These are phyloP conservation scores for Denticeps clupeoides DNA, from an alignment of 2,797 vertebrate genomes.

Conservation along the genomic window DNA sequence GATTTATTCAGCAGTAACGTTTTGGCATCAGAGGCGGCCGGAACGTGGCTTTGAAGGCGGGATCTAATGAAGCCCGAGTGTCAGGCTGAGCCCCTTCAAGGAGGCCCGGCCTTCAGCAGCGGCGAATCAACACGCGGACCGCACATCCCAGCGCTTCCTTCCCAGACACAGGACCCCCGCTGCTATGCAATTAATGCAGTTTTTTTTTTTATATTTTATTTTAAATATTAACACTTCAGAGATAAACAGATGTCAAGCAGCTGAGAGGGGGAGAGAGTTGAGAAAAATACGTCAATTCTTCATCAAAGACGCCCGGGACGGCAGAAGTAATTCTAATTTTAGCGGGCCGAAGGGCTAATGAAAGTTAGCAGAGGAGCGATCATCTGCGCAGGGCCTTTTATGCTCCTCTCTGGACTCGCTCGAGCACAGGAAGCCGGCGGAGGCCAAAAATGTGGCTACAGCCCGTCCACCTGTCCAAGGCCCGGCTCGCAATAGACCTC, in stretches of 20 bases:
- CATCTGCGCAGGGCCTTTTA: slow-evolving; percentile 23
- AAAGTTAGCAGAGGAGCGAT: slow-evolving; percentile 24
- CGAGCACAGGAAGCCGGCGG: neutral
- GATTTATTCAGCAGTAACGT: no score
- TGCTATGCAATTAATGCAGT: slow-evolving; percentile 28
- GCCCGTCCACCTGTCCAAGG: no score
- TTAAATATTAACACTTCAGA: slow-evolving; percentile 28
- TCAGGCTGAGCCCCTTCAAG: neutral
- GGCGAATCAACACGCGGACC: slow-evolving; percentile 24
- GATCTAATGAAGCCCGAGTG: no score
- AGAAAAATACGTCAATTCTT: slow-evolving; percentile 21
- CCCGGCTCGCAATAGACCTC: no score
- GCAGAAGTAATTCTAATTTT: slow-evolving; percentile 34
- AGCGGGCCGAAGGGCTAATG: slow-evolving; percentile 29
- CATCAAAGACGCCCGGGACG: slow-evolving; percentile 25
- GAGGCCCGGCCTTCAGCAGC: neutral
- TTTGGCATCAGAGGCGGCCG: no score
- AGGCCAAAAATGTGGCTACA: no score
- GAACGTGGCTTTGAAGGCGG: no score
- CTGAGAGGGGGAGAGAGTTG: no score
- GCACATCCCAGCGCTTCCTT: no score
- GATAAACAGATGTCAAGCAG: slow-evolving; percentile 31
- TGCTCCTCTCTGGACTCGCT: slow-evolving; percentile 15
- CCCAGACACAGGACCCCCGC: slow-evolving; percentile 20
- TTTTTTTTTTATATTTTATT: slow-evolving; percentile 21